Percentiles rank a stretch among this genome's conserved stretches.
phyloP scores from a whole-genome alignment of 2,113 vertebrate species.

The Pimephales promelas region DNA sequence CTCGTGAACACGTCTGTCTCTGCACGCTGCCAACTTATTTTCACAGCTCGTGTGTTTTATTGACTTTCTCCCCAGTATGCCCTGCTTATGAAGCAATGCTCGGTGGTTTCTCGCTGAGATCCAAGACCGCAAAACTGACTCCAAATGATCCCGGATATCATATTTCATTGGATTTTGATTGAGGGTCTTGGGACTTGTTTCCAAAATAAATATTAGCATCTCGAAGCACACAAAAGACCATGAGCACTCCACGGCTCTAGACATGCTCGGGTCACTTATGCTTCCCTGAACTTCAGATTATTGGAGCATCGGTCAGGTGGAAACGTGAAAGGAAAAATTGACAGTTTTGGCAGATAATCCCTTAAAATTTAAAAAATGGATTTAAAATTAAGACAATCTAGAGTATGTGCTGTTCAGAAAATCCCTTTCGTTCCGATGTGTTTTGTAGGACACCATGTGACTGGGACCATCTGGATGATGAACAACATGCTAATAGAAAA shows the following conservation, averaged over 20 bases:
- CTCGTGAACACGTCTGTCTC: constrained; percentile 31
- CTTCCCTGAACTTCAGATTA: neutral
- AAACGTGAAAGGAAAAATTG: neutral
- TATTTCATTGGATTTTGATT: constrained; percentile 55
- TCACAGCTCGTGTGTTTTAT: constrained; percentile 38
- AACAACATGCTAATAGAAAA: constrained; percentile 22
- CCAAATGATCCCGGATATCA: constrained; percentile 33
- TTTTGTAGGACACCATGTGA: constrained; percentile 25
- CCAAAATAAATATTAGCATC: constrained; percentile 31
- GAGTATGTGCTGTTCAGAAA: neutral
- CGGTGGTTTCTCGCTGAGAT: constrained; percentile 43
- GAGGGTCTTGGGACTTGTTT: constrained; percentile 22
- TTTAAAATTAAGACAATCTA: neutral
- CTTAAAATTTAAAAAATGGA: neutral
- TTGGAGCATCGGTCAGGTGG: constrained; percentile 9
- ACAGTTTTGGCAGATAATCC: neutral
- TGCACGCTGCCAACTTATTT: constrained; percentile 29
- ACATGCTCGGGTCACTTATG: neutral
- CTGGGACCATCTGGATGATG: constrained; percentile 42
- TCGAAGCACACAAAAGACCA: neutral
- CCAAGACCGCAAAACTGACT: constrained; percentile 38
- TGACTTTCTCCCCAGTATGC: constrained; percentile 26
- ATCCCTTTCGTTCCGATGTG: neutral
- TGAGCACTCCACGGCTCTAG: neutral
- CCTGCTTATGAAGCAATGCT: constrained; percentile 40